phyloP scores from a whole-genome alignment of 2,888 invertebrate species.

The Epinotia demarniana region DNA sequence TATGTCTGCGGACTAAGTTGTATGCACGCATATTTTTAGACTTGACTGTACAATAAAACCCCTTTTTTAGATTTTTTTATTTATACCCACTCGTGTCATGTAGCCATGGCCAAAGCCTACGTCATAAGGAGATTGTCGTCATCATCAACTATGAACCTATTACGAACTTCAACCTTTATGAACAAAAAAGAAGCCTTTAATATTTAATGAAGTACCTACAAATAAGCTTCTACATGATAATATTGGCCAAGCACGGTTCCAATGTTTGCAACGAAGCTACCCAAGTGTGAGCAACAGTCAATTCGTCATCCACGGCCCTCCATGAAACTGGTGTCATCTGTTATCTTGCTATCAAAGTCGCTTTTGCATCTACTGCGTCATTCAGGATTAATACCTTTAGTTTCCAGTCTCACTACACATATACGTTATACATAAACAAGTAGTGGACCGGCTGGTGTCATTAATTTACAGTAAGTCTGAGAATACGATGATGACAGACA shows the following conservation, averaged over 20 bases:
- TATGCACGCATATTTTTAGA: no score
- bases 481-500: conserved; percentile 38
- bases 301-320: conserved; percentile 27
- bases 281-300: background rate
- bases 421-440: conserved; percentile 30
- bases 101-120: background rate
- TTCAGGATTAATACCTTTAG: conserved; percentile 22
- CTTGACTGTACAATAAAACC: no score
- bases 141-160: background rate
- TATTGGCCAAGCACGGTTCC: background rate
- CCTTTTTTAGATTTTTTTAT: no score
- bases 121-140: background rate
- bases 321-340: conserved; percentile 32
- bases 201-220: background rate
- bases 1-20: no score
- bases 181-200: background rate
- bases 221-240: background rate
- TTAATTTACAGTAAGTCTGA: conserved; percentile 26
- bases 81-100: background rate
- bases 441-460: conserved; percentile 54
- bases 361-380: conserved; percentile 23
- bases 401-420: background rate
- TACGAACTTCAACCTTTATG: background rate
- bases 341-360: conserved; percentile 31
- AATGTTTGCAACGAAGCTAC: background rate